Conservation (phyloP, 2,797 vertebrate species). For the Poeciliopsis infans region DNA sequence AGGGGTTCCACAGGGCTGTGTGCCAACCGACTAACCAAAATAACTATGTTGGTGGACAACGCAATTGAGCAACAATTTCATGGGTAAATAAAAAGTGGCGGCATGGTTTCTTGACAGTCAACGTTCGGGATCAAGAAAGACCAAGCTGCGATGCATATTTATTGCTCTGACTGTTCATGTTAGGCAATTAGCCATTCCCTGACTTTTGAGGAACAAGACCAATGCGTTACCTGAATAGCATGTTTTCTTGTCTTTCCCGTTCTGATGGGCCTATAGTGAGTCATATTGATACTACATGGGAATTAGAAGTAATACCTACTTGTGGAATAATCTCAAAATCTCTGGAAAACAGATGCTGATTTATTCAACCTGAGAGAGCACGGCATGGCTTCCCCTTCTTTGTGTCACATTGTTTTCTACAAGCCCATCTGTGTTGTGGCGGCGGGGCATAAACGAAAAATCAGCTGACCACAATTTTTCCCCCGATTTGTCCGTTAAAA, state of each 20-base stretch:
- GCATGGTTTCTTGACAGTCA: background rate
- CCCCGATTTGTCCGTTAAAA: conserved; percentile 54
- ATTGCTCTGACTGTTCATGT: background rate
- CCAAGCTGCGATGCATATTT: too few species aligned
- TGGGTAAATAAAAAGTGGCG: background rate
- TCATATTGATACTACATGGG: background rate
- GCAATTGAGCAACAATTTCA: background rate
- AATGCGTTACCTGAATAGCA: background rate
- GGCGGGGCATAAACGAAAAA: conserved; percentile 25
- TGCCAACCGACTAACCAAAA: background rate
- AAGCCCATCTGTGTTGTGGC: conserved; percentile 28
- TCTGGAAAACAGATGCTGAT: conserved; percentile 74
- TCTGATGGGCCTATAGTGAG: background rate
- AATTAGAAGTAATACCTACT: background rate
- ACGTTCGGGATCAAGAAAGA: background rate
- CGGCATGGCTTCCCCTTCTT: conserved; percentile 60
- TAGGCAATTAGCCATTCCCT: background rate
- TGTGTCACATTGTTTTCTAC: conserved; percentile 50
- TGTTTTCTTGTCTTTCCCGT: background rate
- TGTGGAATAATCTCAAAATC: background rate
- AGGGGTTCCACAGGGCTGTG: background rate
- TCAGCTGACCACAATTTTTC: conserved; percentile 48
- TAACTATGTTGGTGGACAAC: background rate
- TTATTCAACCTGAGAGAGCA: conserved; percentile 77
- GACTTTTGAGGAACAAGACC: background rate